Evolutionary conservation across 2,113 vertebrate species (phyloP).

Genomic region (Sphyrna mokarran): DNA sequence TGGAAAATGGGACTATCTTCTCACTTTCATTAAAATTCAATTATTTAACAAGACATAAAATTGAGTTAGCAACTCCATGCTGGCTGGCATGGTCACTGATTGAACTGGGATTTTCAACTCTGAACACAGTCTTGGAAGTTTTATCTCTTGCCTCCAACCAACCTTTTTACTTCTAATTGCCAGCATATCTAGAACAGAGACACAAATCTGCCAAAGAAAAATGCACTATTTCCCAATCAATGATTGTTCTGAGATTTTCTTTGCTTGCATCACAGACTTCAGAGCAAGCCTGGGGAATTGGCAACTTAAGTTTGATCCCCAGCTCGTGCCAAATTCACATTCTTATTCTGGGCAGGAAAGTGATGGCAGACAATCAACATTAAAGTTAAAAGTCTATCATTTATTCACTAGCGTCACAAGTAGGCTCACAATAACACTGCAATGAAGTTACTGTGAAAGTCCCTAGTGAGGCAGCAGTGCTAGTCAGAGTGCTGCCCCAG

Average conservation of each 20-base stretch:
- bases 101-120: not conserved
- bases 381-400: not conserved
- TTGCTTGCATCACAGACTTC: not conserved
- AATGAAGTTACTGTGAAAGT: no score
- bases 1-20: not conserved
- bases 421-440: no score
- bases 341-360: not conserved
- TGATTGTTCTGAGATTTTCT: not conserved
- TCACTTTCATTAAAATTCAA: not conserved
- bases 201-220: not conserved
- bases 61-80: not conserved
- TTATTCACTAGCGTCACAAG: no score
- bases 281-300: not conserved
- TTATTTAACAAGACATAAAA: not conserved
- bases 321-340: not conserved
- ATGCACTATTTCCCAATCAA: not conserved
- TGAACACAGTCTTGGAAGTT: not conserved
- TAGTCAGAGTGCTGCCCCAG: not conserved
- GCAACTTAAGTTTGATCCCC: not conserved
- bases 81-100: not conserved
- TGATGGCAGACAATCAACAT: not conserved
- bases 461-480: no score
- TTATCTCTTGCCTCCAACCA: not conserved
- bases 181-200: not conserved
- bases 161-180: not conserved